These are phyloP conservation scores for Pterobdella sp. DNA, from an alignment of 2,888 invertebrate species.

Conservation along the genomic window DNA sequence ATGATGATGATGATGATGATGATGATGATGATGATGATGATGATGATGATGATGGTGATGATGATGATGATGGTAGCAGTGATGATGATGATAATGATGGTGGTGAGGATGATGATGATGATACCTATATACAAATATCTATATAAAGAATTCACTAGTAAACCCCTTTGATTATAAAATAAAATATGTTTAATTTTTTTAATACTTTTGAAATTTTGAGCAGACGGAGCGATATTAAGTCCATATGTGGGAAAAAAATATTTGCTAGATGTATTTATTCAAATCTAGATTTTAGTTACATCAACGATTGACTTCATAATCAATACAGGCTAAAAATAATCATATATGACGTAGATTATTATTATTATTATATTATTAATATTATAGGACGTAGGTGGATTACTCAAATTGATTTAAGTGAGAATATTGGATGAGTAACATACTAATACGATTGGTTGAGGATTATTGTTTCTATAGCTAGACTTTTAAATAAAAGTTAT, in stretches of 20 bases:
- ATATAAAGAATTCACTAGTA: too few relatives aligned
- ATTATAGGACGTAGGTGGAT: too few relatives aligned
- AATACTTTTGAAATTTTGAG: neutral
- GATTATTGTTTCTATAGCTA: too few relatives aligned
- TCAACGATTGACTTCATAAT: neutral
- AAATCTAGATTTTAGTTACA: neutral
- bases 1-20: slow-evolving; percentile 27
- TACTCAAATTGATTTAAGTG: too few relatives aligned
- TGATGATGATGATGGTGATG: slow-evolving; percentile 24
- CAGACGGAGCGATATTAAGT: neutral
- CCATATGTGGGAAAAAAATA: neutral
- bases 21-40: slow-evolving; percentile 28
- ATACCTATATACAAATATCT: neutral
- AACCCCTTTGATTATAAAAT: too few relatives aligned
- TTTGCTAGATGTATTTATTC: neutral
- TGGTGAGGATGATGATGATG: slow-evolving; percentile 2
- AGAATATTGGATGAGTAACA: neutral
- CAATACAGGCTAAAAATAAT: too few relatives aligned
- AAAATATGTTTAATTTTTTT: too few relatives aligned
- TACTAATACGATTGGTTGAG: neutral
- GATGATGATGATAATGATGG: slow-evolving; percentile 8
- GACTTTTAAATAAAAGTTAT: too few relatives aligned
- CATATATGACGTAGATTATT: too few relatives aligned
- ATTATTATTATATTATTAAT: neutral
- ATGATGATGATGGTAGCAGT: slow-evolving; percentile 10